These are phyloP conservation scores for Lytechinus pictus DNA, from an alignment of 35 echinoderm and acorn worm species.

Conservation along the genomic window DNA sequence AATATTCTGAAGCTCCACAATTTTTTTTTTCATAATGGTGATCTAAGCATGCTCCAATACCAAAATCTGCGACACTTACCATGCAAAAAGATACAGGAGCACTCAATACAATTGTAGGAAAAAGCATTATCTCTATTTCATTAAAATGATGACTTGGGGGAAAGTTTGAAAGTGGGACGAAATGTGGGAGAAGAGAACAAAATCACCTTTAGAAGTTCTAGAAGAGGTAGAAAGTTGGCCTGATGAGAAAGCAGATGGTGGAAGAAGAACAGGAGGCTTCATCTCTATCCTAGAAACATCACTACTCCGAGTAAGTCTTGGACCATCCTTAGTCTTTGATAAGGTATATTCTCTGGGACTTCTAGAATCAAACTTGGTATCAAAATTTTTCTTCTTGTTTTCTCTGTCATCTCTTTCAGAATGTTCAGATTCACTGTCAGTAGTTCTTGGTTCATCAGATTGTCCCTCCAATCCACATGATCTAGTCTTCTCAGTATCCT, in stretches of 20 bases:
- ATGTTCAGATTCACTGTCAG: not conserved
- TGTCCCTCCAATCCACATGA: not conserved
- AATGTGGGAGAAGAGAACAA: not conserved
- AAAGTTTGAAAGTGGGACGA: too few relatives aligned
- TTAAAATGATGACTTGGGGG: too few relatives aligned
- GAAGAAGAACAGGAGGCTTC: conserved; percentile 9
- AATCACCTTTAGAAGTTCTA: not conserved
- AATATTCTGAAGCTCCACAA: too few relatives aligned
- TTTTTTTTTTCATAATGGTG: too few relatives aligned
- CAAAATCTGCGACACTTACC: too few relatives aligned
- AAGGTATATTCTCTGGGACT: not conserved
- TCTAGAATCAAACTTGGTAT: not conserved
- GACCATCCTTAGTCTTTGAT: not conserved
- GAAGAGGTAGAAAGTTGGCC: not conserved
- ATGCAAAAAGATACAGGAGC: too few relatives aligned
- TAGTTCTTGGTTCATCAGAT: not conserved
- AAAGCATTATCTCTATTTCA: too few relatives aligned
- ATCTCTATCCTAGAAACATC: not conserved
- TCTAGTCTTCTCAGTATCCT: not conserved
- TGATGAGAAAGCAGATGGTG: conserved; percentile 41
- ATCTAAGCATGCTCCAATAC: too few relatives aligned
- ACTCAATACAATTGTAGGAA: too few relatives aligned
- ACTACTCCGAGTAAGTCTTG: not conserved
- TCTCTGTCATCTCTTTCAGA: not conserved
- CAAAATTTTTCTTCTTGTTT: not conserved